phyloP scores from a whole-genome alignment of 2,888 invertebrate genomes.

The Campoletis raptor region DNA sequence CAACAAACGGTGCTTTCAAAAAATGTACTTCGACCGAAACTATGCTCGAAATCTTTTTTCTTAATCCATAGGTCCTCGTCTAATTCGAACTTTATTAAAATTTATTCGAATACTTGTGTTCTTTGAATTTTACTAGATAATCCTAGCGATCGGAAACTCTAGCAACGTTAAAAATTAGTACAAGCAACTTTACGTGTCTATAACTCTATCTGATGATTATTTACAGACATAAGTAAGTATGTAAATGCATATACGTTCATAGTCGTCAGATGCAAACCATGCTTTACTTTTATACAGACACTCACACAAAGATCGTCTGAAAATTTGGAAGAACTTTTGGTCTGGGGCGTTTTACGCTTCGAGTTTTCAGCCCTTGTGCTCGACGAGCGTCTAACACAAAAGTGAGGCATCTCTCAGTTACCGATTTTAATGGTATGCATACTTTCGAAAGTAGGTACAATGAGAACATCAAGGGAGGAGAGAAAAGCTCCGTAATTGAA shows the following conservation, averaged over 20 bases:
- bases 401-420: constrained; percentile 49
- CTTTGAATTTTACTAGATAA: not conserved
- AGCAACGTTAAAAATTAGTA: not conserved
- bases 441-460: constrained; percentile 58
- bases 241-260: not conserved
- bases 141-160: not conserved
- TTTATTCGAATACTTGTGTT: not conserved
- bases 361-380: constrained; percentile 37
- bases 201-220: not conserved
- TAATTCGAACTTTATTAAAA: not conserved
- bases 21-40: not conserved
- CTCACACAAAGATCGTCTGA: constrained; percentile 1
- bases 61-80: not conserved
- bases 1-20: not conserved
- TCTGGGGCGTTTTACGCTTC: constrained; percentile 30
- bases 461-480: constrained; percentile 36
- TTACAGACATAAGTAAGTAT: not conserved
- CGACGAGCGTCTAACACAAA: constrained; percentile 11
- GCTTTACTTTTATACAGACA: not conserved
- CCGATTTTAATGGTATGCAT: constrained; percentile 67
- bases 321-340: constrained; percentile 56
- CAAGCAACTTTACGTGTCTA: not conserved
- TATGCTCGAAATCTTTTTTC: not conserved
- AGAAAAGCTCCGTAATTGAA: constrained; percentile 57
- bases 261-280: not conserved